Conservation (phyloP, 92 coral and sea anemone genomes). For the Bergia puertoricense region DNA sequence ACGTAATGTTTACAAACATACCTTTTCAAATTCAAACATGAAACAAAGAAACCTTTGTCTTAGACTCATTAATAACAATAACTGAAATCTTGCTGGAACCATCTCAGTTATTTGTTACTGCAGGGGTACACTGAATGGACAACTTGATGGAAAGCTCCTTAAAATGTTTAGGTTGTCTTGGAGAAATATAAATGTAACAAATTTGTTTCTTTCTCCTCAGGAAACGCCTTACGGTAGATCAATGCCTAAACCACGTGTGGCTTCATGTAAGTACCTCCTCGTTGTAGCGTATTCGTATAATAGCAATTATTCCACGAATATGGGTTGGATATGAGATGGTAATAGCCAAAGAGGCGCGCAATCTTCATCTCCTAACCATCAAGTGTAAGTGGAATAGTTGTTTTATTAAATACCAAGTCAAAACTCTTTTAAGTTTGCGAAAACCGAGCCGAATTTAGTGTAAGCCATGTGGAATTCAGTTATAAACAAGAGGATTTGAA, state of each 20-base stretch:
- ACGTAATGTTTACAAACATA: no score
- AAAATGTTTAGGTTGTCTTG: neutral
- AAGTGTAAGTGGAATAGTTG: no score
- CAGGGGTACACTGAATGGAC: neutral
- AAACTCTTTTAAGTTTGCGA: neutral
- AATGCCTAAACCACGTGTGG: conserved; percentile 92
- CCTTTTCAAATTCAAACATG: no score
- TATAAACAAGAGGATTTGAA: no score
- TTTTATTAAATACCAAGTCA: no score
- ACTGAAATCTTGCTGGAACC: neutral
- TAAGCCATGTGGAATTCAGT: no score
- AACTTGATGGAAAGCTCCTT: neutral
- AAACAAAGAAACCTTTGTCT: no score
- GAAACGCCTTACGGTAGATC: conserved; percentile 82
- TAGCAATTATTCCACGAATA: neutral
- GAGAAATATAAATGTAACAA: neutral
- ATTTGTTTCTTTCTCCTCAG: conserved; percentile 49
- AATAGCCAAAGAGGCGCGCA: no score
- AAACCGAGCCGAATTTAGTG: no score
- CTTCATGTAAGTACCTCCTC: conserved; percentile 56
- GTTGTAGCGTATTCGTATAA: neutral
- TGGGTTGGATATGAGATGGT: no score
- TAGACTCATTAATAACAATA: no score
- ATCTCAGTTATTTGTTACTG: neutral
- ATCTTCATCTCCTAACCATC: no score